Evolutionary conservation across 1,140 invertebrate species (phyloP).

Genomic region (Oreohelix idahoensis): DNA sequence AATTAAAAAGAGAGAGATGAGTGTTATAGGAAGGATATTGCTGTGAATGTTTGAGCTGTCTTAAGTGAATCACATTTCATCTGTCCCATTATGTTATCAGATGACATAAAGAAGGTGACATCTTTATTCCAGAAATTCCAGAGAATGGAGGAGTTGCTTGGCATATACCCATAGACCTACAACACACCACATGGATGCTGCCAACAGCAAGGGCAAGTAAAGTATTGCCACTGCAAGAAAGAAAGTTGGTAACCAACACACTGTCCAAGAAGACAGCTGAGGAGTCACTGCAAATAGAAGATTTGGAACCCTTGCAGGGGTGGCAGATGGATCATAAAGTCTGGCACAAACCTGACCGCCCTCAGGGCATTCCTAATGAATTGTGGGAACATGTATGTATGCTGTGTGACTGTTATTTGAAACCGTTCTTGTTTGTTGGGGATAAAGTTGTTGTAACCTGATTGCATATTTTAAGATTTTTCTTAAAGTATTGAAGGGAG

Average conservation of each 20-base stretch:
- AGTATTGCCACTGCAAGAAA: neutral
- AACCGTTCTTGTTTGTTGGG: neutral
- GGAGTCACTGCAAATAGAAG: neutral
- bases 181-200: neutral
- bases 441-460: too few species aligned
- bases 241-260: neutral
- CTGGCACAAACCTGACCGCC: constrained; percentile 15
- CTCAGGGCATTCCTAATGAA: constrained; percentile 17
- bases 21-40: too few species aligned
- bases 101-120: too few species aligned
- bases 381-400: constrained; percentile 21
- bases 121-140: neutral
- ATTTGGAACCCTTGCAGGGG: neutral
- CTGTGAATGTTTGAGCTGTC: too few species aligned
- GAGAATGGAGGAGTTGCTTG: constrained; percentile 13
- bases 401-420: neutral
- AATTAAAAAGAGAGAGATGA: too few species aligned
- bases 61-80: too few species aligned
- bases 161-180: constrained; percentile 25
- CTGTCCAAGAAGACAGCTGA: neutral
- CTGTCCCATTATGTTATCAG: too few species aligned
- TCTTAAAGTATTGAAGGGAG: too few species aligned
- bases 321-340: neutral
- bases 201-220: neutral
- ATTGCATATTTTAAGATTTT: too few species aligned